Evolutionary conservation across 2,888 invertebrate species (phyloP), one percentile per base, ranked within the genome.

Genomic region (Balanococcus diminutus): DNA sequence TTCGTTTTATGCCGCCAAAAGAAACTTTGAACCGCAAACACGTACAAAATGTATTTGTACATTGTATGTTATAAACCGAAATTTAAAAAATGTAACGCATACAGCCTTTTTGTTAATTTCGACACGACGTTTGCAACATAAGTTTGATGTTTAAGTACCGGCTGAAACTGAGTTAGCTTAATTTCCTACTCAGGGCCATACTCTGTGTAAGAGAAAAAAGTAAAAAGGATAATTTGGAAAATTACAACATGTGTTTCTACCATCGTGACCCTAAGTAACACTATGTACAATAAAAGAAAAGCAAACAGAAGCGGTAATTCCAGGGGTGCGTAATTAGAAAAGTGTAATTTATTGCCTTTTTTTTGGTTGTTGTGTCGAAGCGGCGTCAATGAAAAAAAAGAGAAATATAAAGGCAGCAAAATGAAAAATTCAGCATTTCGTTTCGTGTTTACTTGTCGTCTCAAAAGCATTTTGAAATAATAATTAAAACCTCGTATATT

Each of bases 161-260:
- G 75, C 75, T 75, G 75, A 75, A 75, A 75, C 75, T 32, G 32
- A 75, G 75, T 75, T 75, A 75, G 75, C 75, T 75, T 75, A 75
- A 75, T 75, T 75, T 75, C 32, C 75, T 75, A 75, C 32, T 75
- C 75, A 75, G 31, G 8, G n/a, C 75, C 32, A 75, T 32, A 75
- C 31, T 25, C 31, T 32, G n/a, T 67, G 28, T 16, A 75, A n/a
- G 25, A 75, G 32, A 75, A 75, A 75, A 75, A 75, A 75, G 75
- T 75, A 32, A 75, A 75, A 75, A 75, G 75, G 75, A 75, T 75
- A 75, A 75, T 75, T 75, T 75, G 75, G 75, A 75, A 75, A 75
- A 75, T 75, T 75, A 75, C 75, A 75, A 75, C 75, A 75, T 75
- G 75, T 75, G 75, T 75, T 75, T 75, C 32, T 75, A 75, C 75